A percentile compares a stretch with the other conserved stretches of the same genome.
phyloP scores from a whole-genome alignment of 2,113 vertebrate genomes.

The Tragulus kanchil region DNA sequence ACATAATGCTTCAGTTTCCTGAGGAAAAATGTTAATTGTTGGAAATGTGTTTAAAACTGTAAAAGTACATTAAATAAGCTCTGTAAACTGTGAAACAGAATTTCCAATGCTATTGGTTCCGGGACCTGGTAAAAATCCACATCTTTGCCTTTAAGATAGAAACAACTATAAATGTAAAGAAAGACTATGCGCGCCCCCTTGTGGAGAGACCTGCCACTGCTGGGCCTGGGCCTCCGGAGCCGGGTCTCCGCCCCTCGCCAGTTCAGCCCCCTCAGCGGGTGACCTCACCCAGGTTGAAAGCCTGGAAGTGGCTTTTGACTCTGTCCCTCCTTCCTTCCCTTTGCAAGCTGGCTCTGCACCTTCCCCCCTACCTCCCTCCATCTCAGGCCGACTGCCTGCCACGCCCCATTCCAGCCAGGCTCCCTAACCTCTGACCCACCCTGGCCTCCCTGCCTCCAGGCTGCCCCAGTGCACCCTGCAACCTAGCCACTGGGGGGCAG shows the following conservation, averaged over 20 bases:
- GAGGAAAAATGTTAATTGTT: neutral
- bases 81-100: slow-evolving; percentile 30
- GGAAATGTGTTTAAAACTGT: slow-evolving; percentile 43
- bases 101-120: neutral
- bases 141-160: neutral
- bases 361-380: neutral
- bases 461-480: neutral
- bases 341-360: neutral
- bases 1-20: neutral
- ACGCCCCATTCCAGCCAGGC: neutral
- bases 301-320: slow-evolving; percentile 34
- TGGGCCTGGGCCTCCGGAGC: neutral
- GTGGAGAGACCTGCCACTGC: slow-evolving; percentile 39
- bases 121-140: slow-evolving; percentile 2
- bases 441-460: neutral
- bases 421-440: neutral
- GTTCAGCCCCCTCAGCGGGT: neutral
- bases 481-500: neutral
- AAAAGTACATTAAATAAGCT: slow-evolving; percentile 13
- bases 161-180: neutral
- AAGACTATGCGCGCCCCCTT: slow-evolving; percentile 67
- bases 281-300: slow-evolving; percentile 57
- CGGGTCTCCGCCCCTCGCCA: neutral
- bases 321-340: slow-evolving; percentile 15
- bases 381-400: slow-evolving; percentile 2